A percentile compares a stretch with the other conserved stretches of the same genome.
These are phyloP conservation scores for Tonatia bakeri DNA, from an alignment of 2,113 vertebrate genomes.

Conservation along the genomic window DNA sequence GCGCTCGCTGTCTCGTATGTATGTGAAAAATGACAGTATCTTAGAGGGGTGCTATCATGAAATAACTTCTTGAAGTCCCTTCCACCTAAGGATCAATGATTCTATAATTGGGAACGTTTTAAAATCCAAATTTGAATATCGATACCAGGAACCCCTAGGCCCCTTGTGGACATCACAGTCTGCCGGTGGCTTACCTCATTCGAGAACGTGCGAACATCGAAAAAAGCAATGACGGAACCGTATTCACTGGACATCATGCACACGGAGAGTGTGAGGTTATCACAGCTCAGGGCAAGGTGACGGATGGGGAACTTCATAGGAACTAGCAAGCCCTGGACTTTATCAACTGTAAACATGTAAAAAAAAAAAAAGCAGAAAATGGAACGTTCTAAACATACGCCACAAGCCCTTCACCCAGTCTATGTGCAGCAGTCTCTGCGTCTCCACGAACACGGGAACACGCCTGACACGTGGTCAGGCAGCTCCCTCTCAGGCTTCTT, in stretches of 20 bases:
- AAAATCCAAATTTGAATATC: background rate
- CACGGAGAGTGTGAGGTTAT: constrained; percentile 91
- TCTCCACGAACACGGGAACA: background rate
- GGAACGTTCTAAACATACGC: background rate
- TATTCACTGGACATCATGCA: constrained; percentile 84
- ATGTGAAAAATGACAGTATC: background rate
- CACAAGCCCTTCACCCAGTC: background rate
- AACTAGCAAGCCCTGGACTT: constrained; percentile 81
- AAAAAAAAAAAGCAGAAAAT: background rate
- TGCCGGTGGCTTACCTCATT: constrained; percentile 85
- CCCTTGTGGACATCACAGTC: background rate
- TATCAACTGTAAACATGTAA: constrained; percentile 82
- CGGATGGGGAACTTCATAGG: constrained; percentile 86
- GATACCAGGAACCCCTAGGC: background rate
- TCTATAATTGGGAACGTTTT: background rate
- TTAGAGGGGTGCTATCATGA: background rate
- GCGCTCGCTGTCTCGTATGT: background rate
- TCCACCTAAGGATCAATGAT: background rate
- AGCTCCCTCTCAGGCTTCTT: background rate
- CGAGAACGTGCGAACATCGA: constrained; percentile 91
- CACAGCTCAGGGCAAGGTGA: constrained; percentile 92
- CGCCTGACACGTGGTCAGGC: background rate
- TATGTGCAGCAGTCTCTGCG: background rate
- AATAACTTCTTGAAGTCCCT: background rate
- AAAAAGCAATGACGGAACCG: constrained; percentile 88